Evolutionary conservation across 2,888 invertebrate species (phyloP).

Genomic region (Caenorhabditis sulstoni): DNA sequence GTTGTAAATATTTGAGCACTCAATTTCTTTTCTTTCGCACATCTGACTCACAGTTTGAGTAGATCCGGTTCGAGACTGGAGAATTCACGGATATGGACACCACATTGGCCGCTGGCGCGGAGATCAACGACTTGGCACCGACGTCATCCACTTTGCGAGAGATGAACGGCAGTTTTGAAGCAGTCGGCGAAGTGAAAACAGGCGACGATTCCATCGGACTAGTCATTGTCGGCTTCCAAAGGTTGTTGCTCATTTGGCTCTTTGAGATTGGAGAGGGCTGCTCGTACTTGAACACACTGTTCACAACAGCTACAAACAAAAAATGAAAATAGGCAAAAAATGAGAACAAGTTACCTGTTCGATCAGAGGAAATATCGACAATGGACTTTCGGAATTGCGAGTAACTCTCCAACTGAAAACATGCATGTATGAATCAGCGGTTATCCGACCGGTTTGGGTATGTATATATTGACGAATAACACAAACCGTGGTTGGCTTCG

Average conservation of each 20-base stretch:
- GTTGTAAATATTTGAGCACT: conserved; percentile 54
- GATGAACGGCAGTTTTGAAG: conserved; percentile 42
- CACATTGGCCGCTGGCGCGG: conserved; percentile 41
- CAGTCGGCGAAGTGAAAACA: conserved; percentile 22
- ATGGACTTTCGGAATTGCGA: conserved; percentile 46
- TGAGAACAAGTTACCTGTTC: conserved; percentile 17
- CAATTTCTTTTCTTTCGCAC: conserved; percentile 23
- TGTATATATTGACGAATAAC: conserved; percentile 27
- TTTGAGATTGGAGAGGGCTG: conserved; percentile 20
- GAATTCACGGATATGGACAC: conserved; percentile 60
- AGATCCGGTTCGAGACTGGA: conserved; percentile 44
- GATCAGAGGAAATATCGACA: conserved; percentile 50
- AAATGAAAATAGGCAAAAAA: conserved; percentile 14
- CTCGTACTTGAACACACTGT: conserved; percentile 59
- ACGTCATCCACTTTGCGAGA: conserved; percentile 58
- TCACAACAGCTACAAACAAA: conserved; percentile 47
- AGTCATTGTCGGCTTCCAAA: conserved; percentile 43
- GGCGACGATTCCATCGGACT: conserved; percentile 38
- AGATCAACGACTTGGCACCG: conserved; percentile 49
- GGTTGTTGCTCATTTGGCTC: conserved; percentile 37
- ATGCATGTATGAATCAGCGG: background rate
- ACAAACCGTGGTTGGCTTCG: conserved; percentile 54
- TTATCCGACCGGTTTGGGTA: background rate
- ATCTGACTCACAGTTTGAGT: conserved; percentile 58
- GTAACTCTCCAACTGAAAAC: conserved; percentile 42